Evolutionary conservation across 2,888 invertebrate species (phyloP).

Genomic region (Torymus texanus): DNA sequence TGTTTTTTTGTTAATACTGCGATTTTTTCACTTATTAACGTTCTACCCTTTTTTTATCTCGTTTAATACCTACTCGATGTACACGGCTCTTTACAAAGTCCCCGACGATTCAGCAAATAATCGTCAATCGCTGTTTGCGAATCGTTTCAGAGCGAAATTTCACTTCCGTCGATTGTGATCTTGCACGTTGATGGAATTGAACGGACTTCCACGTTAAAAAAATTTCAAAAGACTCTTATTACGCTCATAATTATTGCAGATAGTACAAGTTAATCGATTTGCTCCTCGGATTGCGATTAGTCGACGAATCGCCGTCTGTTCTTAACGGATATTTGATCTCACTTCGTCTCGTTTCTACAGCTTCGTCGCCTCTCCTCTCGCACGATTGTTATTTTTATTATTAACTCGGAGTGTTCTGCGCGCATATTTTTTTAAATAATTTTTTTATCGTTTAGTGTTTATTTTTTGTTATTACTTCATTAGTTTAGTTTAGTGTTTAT

Average conservation of each 20-base stretch:
- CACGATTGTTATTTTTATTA: constrained; percentile 35
- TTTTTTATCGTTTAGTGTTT: constrained; percentile 51
- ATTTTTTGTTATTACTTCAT: constrained; percentile 58
- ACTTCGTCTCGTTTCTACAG: constrained; percentile 24
- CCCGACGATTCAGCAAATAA: constrained; percentile 18
- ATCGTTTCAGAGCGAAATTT: background rate
- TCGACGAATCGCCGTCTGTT: constrained; percentile 16
- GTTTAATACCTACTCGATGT: constrained; percentile 47
- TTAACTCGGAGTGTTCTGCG: constrained; percentile 37
- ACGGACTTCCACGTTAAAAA: constrained; percentile 11
- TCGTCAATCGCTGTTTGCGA: background rate
- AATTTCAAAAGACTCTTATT: background rate
- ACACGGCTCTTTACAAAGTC: constrained; percentile 22
- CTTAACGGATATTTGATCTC: constrained; percentile 31
- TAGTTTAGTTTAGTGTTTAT: constrained; percentile 67
- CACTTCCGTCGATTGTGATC: background rate
- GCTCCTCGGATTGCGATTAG: constrained; percentile 3
- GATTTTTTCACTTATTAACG: constrained; percentile 9
- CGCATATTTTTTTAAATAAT: constrained; percentile 41
- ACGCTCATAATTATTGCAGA: no score
- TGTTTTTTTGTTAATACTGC: constrained; percentile 27
- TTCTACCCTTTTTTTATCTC: constrained; percentile 31
- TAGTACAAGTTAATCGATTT: no score
- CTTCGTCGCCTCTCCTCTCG: constrained; percentile 27
- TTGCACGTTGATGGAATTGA: background rate